Conservation (phyloP, 1,140 invertebrate genomes). For the Drosophila kanapiae region DNA sequence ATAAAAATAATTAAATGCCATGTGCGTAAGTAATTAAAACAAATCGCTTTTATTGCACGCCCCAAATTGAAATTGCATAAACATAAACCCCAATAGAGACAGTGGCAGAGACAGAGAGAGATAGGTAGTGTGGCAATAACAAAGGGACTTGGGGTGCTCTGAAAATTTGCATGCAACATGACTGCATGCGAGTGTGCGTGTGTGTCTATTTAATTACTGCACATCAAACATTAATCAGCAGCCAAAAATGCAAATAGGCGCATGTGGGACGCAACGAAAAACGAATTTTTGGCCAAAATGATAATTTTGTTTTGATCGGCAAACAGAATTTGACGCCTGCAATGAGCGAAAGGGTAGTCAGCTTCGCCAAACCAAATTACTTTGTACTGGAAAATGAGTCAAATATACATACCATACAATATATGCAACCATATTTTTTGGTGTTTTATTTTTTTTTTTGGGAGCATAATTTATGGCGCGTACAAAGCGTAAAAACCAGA, state of each 20-base stretch:
- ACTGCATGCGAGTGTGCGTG: slow-evolving; percentile 9
- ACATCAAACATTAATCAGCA: slow-evolving; percentile 82
- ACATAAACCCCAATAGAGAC: slow-evolving; percentile 51
- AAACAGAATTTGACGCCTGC: slow-evolving; percentile 64
- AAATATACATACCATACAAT: background rate
- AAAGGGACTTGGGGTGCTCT: slow-evolving; percentile 20
- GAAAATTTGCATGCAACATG: slow-evolving; percentile 69
- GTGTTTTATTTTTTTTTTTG: slow-evolving; percentile 48
- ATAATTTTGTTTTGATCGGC: slow-evolving; percentile 66
- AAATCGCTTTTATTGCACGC: slow-evolving; percentile 77
- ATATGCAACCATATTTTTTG: slow-evolving; percentile 5
- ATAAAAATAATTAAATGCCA: slow-evolving; percentile 84
- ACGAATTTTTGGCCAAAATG: slow-evolving; percentile 67
- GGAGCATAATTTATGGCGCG: slow-evolving; percentile 77
- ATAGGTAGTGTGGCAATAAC: slow-evolving; percentile 16
- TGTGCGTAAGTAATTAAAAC: slow-evolving; percentile 84
- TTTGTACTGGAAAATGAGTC: slow-evolving; percentile 43
- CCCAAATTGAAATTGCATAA: slow-evolving; percentile 81
- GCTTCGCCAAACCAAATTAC: slow-evolving; percentile 73
- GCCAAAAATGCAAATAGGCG: slow-evolving; percentile 63
- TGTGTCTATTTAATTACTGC: slow-evolving; percentile 74
- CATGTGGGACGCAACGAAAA: slow-evolving; percentile 20
- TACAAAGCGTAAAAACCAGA: slow-evolving; percentile 75
- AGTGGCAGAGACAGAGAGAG: background rate
- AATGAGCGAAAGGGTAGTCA: slow-evolving; percentile 10